phyloP scores from a whole-genome alignment of 2,797 vertebrate species.

The Eulemur rubriventer region DNA sequence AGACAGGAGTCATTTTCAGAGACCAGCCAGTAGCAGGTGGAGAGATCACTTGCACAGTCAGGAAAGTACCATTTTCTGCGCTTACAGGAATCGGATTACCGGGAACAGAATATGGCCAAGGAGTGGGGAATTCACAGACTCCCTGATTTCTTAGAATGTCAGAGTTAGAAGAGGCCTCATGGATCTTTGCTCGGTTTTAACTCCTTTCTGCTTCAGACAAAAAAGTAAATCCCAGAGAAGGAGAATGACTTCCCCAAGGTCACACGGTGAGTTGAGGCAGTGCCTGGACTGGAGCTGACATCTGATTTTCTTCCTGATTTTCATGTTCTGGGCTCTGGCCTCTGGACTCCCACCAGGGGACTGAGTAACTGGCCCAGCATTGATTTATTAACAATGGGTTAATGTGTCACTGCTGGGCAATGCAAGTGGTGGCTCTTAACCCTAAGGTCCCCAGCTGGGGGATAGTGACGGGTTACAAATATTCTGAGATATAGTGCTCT shows the following conservation, averaged over 20 bases:
- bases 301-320: slow-evolving; percentile 31
- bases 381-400: slow-evolving; percentile 33
- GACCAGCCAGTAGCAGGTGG: not conserved
- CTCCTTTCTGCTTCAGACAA: not conserved
- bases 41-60: not conserved
- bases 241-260: not conserved
- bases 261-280: not conserved
- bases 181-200: not conserved
- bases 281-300: not conserved
- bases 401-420: not conserved
- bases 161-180: not conserved
- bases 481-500: not conserved
- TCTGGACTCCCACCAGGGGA: slow-evolving; percentile 8
- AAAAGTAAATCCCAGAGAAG: not conserved
- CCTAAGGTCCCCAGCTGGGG: not conserved
- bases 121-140: not conserved
- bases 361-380: not conserved
- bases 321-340: not conserved
- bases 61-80: not conserved
- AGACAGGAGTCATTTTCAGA: not conserved
- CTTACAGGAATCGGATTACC: not conserved
- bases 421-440: not conserved
- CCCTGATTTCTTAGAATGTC: slow-evolving; percentile 29
- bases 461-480: not conserved
- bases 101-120: not conserved